phyloP scores from a whole-genome alignment of 2,888 invertebrate genomes.

The Latrodectus elegans region DNA sequence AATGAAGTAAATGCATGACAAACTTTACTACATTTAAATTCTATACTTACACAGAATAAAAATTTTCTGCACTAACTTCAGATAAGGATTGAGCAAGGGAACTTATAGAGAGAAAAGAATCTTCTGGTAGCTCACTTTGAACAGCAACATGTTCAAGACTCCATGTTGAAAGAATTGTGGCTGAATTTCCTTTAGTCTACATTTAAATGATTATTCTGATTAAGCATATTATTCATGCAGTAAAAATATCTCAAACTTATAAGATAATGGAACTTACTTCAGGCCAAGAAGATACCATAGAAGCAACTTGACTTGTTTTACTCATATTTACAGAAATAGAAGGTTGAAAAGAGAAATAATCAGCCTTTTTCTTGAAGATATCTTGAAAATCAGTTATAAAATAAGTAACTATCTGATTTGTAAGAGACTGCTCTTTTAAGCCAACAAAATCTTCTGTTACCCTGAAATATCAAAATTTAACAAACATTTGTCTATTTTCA shows the following conservation, averaged over 20 bases:
- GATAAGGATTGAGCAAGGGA: slow-evolving; percentile 40
- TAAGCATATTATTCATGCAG: not conserved
- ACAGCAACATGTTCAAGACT: slow-evolving; percentile 48
- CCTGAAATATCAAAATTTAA: slow-evolving; percentile 42
- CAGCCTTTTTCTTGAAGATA: slow-evolving; percentile 73
- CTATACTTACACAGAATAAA: slow-evolving; percentile 31
- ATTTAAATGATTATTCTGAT: not conserved
- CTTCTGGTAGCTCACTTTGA: slow-evolving; percentile 35
- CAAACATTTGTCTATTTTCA: no score
- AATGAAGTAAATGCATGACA: not conserved
- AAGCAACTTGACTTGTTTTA: slow-evolving; percentile 40
- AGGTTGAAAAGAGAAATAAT: slow-evolving; percentile 21
- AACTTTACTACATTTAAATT: not conserved
- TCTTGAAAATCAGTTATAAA: slow-evolving; percentile 75
- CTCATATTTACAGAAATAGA: slow-evolving; percentile 28
- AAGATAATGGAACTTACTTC: slow-evolving; percentile 15
- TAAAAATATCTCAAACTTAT: not conserved
- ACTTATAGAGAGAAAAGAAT: slow-evolving; percentile 31
- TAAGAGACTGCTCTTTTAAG: slow-evolving; percentile 76
- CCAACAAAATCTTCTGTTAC: slow-evolving; percentile 73
- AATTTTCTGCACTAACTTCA: slow-evolving; percentile 7
- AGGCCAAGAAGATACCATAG: slow-evolving; percentile 65
- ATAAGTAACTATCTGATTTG: slow-evolving; percentile 75
- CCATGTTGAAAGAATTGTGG: slow-evolving; percentile 58
- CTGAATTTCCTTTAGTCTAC: slow-evolving; percentile 41